A percentile compares a stretch with the other conserved stretches of the same genome.
These are phyloP conservation scores for Temnothorax nylanderi DNA, from an alignment of 1,140 invertebrate species.

Conservation along the genomic window DNA sequence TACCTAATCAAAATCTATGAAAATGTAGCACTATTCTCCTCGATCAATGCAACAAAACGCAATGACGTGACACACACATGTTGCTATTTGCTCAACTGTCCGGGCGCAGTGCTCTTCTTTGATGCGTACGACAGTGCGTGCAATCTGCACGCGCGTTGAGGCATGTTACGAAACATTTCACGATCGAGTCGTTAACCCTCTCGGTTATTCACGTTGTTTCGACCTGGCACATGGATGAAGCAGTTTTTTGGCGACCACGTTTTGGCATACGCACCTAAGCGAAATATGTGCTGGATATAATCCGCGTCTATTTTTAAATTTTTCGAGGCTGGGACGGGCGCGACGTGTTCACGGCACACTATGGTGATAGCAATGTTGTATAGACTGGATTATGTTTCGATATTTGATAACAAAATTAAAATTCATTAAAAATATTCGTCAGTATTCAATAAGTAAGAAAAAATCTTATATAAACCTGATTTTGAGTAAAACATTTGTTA, in stretches of 20 bases:
- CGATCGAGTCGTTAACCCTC: constrained; percentile 42
- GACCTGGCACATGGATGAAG: constrained; percentile 16
- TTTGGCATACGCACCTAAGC: constrained; percentile 3
- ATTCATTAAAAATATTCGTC: not conserved
- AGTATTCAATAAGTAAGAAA: not conserved
- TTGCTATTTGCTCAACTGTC: constrained; percentile 52
- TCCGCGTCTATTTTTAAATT: not conserved
- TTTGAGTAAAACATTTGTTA: not conserved
- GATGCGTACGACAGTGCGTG: constrained; percentile 20
- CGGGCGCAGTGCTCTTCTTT: constrained; percentile 28
- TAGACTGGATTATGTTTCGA: not conserved
- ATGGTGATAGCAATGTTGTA: not conserved
- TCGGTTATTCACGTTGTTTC: constrained; percentile 45
- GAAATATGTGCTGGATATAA: constrained; percentile 18
- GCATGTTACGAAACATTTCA: constrained; percentile 58
- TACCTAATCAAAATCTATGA: constrained; percentile 21
- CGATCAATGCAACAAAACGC: constrained; percentile 35
- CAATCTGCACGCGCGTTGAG: constrained; percentile 26
- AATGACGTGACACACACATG: constrained; percentile 18
- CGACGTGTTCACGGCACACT: not conserved
- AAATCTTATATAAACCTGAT: not conserved
- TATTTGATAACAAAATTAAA: constrained; percentile 11
- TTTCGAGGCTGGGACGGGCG: not conserved
- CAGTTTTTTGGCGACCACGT: constrained; percentile 31
- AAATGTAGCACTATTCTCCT: constrained; percentile 1